phyloP scores from a whole-genome alignment of 2,113 vertebrate species.

The Pimephales promelas region DNA sequence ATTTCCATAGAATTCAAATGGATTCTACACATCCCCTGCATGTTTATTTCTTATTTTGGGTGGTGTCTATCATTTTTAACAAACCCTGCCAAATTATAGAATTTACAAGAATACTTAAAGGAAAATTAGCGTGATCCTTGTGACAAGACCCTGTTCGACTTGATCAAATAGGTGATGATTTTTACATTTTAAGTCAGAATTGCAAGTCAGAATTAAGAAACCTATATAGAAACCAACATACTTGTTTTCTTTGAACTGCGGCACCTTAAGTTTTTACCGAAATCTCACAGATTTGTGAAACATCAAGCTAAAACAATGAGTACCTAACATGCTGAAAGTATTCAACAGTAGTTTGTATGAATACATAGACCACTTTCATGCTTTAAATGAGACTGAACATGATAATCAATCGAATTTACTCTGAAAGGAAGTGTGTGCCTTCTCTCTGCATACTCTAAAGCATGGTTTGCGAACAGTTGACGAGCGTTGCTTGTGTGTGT shows the following conservation, averaged over 20 bases:
- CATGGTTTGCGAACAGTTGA: background rate
- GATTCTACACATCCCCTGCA: background rate
- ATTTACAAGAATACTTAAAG: too few relatives aligned
- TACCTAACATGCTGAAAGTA: background rate
- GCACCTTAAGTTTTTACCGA: constrained; percentile 9
- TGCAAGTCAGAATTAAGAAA: background rate
- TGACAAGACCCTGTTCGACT: background rate
- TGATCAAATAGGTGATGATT: background rate
- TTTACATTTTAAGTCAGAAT: background rate
- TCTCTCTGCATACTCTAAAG: background rate
- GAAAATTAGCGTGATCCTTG: background rate
- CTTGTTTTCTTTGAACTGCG: constrained; percentile 37
- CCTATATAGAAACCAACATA: background rate
- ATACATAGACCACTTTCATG: background rate
- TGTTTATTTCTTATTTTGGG: background rate
- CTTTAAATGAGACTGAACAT: background rate
- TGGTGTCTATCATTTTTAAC: background rate
- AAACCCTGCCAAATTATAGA: too few relatives aligned
- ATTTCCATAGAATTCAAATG: background rate
- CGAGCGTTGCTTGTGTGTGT: background rate
- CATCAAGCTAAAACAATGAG: too few relatives aligned
- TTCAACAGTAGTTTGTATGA: background rate
- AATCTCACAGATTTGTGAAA: background rate
- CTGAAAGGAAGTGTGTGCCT: background rate
- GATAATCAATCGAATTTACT: background rate